Percentiles rank a stretch among this genome's conserved stretches.
phyloP scores from a whole-genome alignment of 2,888 invertebrate genomes.

The Celastrina argiolus region DNA sequence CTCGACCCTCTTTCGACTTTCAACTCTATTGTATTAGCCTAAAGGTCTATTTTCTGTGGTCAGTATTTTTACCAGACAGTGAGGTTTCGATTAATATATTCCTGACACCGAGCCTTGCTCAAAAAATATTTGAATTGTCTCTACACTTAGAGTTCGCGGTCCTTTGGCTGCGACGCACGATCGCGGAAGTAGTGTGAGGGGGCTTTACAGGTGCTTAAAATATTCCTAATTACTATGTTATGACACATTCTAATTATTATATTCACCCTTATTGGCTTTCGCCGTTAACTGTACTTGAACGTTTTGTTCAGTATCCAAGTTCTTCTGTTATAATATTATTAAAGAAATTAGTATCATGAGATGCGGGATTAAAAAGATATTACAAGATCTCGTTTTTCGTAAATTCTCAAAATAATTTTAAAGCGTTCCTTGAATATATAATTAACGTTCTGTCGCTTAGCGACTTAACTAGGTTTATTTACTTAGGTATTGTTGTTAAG shows the following conservation, averaged over 20 bases:
- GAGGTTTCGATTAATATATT: too few species aligned
- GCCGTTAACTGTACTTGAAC: background rate
- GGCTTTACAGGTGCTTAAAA: background rate
- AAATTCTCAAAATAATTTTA: background rate
- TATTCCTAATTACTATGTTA: background rate
- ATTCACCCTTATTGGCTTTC: background rate
- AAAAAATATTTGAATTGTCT: too few species aligned
- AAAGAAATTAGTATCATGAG: background rate
- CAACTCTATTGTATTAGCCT: too few species aligned
- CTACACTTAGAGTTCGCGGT: too few species aligned
- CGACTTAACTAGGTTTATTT: too few species aligned
- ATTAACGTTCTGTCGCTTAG: background rate
- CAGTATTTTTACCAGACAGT: too few species aligned
- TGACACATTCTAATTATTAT: background rate
- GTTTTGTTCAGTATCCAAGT: background rate
- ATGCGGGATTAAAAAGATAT: background rate
- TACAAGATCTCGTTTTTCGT: background rate
- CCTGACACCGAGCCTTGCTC: too few species aligned
- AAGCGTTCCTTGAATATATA: background rate
- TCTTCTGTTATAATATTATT: background rate
- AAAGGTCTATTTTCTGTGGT: too few species aligned
- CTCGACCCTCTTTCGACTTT: too few species aligned
- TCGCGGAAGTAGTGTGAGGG: too few species aligned
- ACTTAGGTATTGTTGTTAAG: too few species aligned
- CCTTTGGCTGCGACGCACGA: too few species aligned